Conservation (phyloP, 1,140 invertebrate genomes). For the Teleopsis dalmanni region DNA sequence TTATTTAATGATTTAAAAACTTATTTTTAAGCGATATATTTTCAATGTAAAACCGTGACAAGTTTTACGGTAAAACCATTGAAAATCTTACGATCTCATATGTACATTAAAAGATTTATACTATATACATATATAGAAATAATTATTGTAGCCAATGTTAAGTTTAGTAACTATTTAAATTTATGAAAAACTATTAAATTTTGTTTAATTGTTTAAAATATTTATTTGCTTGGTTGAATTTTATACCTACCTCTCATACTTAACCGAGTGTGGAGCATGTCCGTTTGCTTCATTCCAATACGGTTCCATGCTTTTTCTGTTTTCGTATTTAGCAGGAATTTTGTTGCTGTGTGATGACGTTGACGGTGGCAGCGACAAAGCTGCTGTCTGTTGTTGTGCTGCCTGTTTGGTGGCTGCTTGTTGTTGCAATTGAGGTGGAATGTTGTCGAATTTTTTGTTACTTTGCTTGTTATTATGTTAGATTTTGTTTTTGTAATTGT, state of each 20-base stretch:
- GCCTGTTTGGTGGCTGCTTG: neutral
- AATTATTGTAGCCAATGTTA: no score
- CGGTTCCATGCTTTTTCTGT: constrained; percentile 41
- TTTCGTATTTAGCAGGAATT: constrained; percentile 17
- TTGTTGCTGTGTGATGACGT: constrained; percentile 5
- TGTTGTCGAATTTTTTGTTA: neutral
- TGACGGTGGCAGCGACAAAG: neutral
- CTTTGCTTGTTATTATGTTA: neutral
- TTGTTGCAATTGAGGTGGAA: neutral
- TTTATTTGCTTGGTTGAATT: no score
- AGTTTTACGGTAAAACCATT: no score
- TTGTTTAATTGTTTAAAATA: no score
- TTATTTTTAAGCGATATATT: no score
- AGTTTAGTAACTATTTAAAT: no score
- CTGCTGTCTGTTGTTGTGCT: neutral
- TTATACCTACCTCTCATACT: constrained; percentile 43
- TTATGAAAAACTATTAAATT: no score
- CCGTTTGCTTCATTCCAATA: constrained; percentile 43
- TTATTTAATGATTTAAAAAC: no score
- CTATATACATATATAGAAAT: no score
- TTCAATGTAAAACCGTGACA: no score
- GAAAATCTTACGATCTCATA: no score
- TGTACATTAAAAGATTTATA: no score
- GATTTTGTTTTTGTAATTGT: neutral
- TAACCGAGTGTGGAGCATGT: constrained; percentile 43